These are phyloP conservation scores for Nannoperca obscura DNA, from an alignment of 2,797 vertebrate species.

Conservation along the genomic window DNA sequence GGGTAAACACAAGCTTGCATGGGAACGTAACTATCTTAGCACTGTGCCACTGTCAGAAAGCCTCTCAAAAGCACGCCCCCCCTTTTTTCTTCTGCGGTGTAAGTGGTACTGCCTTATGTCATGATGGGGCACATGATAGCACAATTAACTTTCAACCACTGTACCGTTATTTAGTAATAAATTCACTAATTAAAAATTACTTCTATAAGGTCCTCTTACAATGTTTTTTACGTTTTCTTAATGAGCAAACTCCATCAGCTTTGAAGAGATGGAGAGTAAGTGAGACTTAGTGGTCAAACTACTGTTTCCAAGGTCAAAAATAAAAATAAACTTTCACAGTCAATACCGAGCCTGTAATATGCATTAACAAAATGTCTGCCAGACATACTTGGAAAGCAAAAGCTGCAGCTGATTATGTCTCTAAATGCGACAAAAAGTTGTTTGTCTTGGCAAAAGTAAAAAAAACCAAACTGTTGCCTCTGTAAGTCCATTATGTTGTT, in stretches of 20 bases:
- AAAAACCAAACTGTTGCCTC: not conserved
- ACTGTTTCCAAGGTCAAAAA: not conserved
- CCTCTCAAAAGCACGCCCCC: slow-evolving; percentile 19
- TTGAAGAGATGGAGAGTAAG: not conserved
- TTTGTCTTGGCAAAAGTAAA: too few relatives aligned
- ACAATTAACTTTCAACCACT: not conserved
- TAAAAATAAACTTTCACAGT: too few relatives aligned
- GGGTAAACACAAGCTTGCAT: slow-evolving; percentile 90
- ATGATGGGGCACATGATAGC: not conserved
- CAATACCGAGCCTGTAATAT: too few relatives aligned
- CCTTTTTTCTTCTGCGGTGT: not conserved
- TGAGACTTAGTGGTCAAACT: not conserved
- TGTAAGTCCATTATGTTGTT: not conserved
- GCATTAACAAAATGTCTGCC: too few relatives aligned
- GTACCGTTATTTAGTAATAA: not conserved
- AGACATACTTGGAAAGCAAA: not conserved
- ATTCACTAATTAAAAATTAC: too few relatives aligned
- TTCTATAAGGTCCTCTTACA: not conserved
- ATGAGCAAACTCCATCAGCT: not conserved
- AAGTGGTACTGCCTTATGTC: not conserved
- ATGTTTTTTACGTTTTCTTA: not conserved
- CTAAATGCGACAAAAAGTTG: not conserved
- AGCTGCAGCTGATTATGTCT: not conserved
- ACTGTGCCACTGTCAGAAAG: slow-evolving; percentile 73
- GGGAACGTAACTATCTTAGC: slow-evolving; percentile 88